Conservation (phyloP, 2,113 vertebrate genomes). For the Cottus gobio region DNA sequence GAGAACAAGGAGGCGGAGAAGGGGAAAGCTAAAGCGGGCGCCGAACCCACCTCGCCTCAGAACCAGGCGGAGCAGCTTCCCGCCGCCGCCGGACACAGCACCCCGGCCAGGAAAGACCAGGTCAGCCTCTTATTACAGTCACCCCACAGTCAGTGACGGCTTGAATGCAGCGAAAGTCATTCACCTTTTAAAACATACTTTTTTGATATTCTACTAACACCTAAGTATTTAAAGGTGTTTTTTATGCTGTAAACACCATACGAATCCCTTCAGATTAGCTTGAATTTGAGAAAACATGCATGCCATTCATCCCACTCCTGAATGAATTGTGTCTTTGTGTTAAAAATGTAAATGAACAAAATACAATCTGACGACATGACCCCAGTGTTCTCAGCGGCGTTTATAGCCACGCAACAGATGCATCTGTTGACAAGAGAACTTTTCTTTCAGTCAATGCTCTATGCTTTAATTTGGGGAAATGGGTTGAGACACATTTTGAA, state of each 20-base stretch:
- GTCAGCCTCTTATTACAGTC: conserved; percentile 57
- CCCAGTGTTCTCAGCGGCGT: conserved; percentile 18
- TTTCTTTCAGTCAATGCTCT: not conserved
- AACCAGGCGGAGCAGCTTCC: conserved; percentile 85
- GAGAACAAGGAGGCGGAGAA: conserved; percentile 84
- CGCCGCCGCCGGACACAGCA: conserved; percentile 88
- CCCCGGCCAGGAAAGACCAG: conserved; percentile 86
- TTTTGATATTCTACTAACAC: not conserved
- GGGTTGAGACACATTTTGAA: not conserved
- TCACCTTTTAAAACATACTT: not conserved
- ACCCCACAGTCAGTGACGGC: not conserved
- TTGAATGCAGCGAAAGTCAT: not conserved
- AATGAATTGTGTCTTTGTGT: conserved; percentile 62
- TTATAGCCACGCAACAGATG: not conserved
- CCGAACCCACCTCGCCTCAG: conserved; percentile 72
- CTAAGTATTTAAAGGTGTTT: not conserved
- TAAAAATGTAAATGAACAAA: conserved; percentile 52
- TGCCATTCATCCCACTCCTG: conserved; percentile 24
- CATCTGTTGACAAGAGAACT: conserved; percentile 5
- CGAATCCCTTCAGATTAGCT: not conserved
- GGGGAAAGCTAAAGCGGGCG: conserved; percentile 56
- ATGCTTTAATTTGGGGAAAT: conserved; percentile 17
- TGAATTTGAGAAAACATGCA: conserved; percentile 33
- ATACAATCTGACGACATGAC: conserved; percentile 22
- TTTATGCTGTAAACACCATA: conserved; percentile 15